Evolutionary conservation across 2,888 invertebrate species (phyloP), one percentile per base, ranked within the genome.

Genomic region (Ichneumoninae sp.): DNA sequence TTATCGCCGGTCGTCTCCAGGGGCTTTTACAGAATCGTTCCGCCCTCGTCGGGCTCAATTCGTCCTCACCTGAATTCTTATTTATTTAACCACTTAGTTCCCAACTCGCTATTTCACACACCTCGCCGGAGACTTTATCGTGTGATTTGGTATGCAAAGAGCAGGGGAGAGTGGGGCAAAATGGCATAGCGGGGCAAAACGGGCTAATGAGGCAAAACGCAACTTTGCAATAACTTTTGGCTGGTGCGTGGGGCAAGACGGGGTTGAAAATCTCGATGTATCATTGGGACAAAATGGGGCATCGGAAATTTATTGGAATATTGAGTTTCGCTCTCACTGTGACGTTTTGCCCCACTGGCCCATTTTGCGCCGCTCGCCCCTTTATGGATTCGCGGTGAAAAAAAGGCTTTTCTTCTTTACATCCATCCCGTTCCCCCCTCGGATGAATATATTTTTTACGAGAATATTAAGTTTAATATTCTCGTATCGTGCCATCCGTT

Each of bases 391-490:
- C 16, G 65, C 22, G 22, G 68, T 13, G 13, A 66, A 36, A 66
- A 40, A 47, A 47, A 16, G 16, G 3, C 16, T 47, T 47, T 16
- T 47, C 44, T 16, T 0, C 44, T 5, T 16, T 47, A 8, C 16
- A 54, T 54, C 19, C 4, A 16, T 5, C 3, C 44, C 4, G 44
- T 4, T 47, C 16, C 30, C 6, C 16, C 10, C 7, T 16, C 6
- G 62, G 30, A 62, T 62, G 30, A 22, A 13, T 57, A 10, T 62
- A 33, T 33, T 62, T 30, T 62, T 33, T 1, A 33, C n/a, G 65
- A 50, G 66, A 76, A 57, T 65, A 65, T 54, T 33, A 8, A n/a
- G 19, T 60, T 77, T 26, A n/a, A 74, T 78, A 74, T 78, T 69
- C 72, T 52, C 19, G n/a, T n/a, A n/a, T n/a, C n/a, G n/a, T n/a